Conservation (phyloP, 2,888 invertebrate genomes). For the Hydroisotoma schaefferi region DNA sequence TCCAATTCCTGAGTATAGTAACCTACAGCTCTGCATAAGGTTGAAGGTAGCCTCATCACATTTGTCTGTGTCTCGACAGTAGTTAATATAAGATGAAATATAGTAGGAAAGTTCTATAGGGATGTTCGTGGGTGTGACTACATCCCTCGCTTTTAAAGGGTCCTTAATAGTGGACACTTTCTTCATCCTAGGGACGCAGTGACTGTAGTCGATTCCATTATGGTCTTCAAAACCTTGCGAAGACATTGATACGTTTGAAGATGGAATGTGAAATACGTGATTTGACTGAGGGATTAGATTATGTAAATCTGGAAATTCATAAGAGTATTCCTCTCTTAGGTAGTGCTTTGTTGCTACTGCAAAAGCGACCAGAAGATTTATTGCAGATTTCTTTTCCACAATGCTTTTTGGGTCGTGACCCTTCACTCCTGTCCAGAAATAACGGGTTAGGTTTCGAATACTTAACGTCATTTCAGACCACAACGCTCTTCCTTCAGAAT, state of each 20-base stretch:
- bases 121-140: slow-evolving; percentile 27
- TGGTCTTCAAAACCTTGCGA: slow-evolving; percentile 6
- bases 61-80: not conserved
- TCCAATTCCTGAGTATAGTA: not conserved
- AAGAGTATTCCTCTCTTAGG: slow-evolving; percentile 36
- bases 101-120: slow-evolving; percentile 28
- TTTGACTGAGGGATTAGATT: slow-evolving; percentile 18
- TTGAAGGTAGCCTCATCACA: slow-evolving; percentile 10
- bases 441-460: slow-evolving; percentile 33
- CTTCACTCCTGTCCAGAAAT: slow-evolving; percentile 34
- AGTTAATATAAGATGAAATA: slow-evolving; percentile 34
- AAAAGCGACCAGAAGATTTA: slow-evolving; percentile 41
- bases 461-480: slow-evolving; percentile 34
- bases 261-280: slow-evolving; percentile 36
- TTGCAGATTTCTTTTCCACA: slow-evolving; percentile 35
- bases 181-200: not conserved
- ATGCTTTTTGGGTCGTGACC: slow-evolving; percentile 9
- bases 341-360: slow-evolving; percentile 38
- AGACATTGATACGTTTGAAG: slow-evolving; percentile 22
- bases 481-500: slow-evolving; percentile 18
- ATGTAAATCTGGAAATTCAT: slow-evolving; percentile 30
- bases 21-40: slow-evolving; percentile 4
- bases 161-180: slow-evolving; percentile 8
- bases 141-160: slow-evolving; percentile 14
- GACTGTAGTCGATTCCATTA: not conserved